These are phyloP conservation scores for Vidua chalybeata DNA, from an alignment of 2,113 vertebrate genomes.

Conservation along the genomic window DNA sequence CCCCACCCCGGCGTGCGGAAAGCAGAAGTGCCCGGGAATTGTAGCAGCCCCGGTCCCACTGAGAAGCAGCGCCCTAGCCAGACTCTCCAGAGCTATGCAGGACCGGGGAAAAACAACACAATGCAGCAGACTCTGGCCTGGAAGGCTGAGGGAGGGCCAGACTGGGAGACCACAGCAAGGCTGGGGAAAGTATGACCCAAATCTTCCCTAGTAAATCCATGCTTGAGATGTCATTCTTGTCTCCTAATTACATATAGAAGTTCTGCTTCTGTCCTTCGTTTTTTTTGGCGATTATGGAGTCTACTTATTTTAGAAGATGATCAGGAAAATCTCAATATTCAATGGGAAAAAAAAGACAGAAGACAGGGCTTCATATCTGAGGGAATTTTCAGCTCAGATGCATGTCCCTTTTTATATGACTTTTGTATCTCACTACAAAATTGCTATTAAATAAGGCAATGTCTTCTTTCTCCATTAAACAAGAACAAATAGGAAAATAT, in stretches of 20 bases:
- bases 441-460: not conserved
- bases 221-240: not conserved
- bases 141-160: not conserved
- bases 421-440: not conserved
- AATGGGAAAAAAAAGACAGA: not conserved
- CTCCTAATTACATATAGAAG: not conserved
- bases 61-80: no score
- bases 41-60: no score
- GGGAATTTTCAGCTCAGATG: not conserved
- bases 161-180: not conserved
- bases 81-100: no score
- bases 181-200: not conserved
- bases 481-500: conserved; percentile 37
- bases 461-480: conserved; percentile 8
- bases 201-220: not conserved
- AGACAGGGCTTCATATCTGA: not conserved
- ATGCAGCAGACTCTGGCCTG: not conserved
- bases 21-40: no score
- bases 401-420: not conserved
- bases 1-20: no score
- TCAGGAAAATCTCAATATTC: not conserved
- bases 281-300: not conserved
- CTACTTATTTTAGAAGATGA: not conserved
- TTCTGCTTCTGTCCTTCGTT: not conserved
- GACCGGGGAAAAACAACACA: no score